Percentiles rank a stretch among this genome's conserved stretches.
Evolutionary conservation across 2,113 vertebrate genomes (phyloP).

Genomic region (Anolis sagrei): DNA sequence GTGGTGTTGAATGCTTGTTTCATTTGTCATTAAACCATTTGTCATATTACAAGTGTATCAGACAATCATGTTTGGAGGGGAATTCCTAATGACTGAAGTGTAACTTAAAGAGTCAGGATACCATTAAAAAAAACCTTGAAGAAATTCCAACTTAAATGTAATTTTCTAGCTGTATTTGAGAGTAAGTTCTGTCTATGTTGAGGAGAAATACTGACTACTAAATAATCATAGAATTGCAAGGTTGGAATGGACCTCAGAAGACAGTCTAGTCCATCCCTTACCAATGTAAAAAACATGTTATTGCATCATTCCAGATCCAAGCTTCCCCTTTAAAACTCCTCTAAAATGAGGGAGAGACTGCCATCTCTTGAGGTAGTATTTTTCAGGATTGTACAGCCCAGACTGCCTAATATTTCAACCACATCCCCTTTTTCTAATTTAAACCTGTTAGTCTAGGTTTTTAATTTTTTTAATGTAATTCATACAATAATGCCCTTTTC

Average conservation of each 20-base stretch:
- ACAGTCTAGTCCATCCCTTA: neutral
- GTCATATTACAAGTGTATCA: constrained; percentile 64
- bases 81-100: constrained; percentile 67
- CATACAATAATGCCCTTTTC: constrained; percentile 5
- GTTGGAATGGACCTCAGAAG: neutral
- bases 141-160: constrained; percentile 22
- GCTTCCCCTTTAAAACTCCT: neutral
- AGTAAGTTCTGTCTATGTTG: constrained; percentile 9
- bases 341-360: too few species aligned
- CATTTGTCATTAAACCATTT: constrained; percentile 67
- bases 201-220: constrained; percentile 38
- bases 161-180: constrained; percentile 23
- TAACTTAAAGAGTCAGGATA: constrained; percentile 69
- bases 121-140: neutral
- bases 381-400: neutral
- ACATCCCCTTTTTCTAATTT: neutral
- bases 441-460: neutral
- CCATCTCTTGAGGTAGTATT: neutral
- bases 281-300: neutral
- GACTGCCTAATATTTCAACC: neutral
- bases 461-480: neutral
- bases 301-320: neutral
- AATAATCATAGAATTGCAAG: neutral
- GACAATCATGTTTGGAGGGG: constrained; percentile 58
- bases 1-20: constrained; percentile 54